Evolutionary conservation across 2,888 invertebrate genomes (phyloP), one percentile per base, ranked within the genome.

Genomic region (Oxyscelio sp.): DNA sequence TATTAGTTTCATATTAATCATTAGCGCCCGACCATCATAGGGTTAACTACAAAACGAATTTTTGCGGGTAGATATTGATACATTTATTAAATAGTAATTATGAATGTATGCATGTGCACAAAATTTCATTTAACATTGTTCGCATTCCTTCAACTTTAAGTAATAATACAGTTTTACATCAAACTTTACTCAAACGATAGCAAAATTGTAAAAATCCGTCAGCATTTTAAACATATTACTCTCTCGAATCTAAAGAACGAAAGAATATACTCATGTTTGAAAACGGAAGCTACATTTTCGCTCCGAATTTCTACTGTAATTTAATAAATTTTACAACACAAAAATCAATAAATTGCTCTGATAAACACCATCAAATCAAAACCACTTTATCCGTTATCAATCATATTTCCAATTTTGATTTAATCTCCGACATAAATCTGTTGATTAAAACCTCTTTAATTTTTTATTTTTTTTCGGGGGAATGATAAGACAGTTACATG

Each of bases 381-480:
- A 59, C 24, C 24, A 59, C 43, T 43, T 59, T 22, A 24, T 43
- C 43, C 22, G 24, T 43, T 43, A 9, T 43, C 43, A 59, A 43
- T 59, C 58, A n/a, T 24, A 15, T 54, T n/a, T 43, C 34, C 59
- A 15, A 43, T 43, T 24, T 22, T 8, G 22, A 58, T 40, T n/a
- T 11, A 40, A 31, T 43, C 59, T 21, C 9, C 11, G 17, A 45
- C 45, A 61, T 27, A 31, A 27, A 27, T 19, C 11, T 11, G 19
- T 45, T 45, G 43, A 45, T 61, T 61, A 61, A 61, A 45, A 61
- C n/a, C 40, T 31, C 31, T 54, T 54, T 54, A 54, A 58, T 27
- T 58, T 21, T 38, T 40, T 58, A 17, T 2, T 34, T 19, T n/a
- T n/a, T n/a, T n/a, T n/a, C n/a, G n/a, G n/a, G n/a, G n/a, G 56